These are phyloP conservation scores for Meta bourneti DNA, from an alignment of 2,888 invertebrate species.

Conservation along the genomic window DNA sequence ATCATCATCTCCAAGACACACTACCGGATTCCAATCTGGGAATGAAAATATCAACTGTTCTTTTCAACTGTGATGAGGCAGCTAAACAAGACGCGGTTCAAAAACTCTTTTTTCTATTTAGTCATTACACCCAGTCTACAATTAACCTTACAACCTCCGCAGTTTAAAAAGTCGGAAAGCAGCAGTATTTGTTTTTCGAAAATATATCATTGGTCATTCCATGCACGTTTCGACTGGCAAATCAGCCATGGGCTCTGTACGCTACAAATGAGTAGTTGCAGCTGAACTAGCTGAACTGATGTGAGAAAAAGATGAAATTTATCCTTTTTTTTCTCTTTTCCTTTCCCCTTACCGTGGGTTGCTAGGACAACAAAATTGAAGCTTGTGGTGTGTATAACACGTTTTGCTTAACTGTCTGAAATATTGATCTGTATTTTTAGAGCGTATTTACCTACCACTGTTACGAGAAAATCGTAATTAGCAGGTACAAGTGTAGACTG, in stretches of 20 bases:
- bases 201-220: conserved; percentile 43
- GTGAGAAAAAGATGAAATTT: conserved; percentile 62
- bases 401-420: conserved; percentile 21
- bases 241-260: conserved; percentile 42
- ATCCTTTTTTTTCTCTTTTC: conserved; percentile 6
- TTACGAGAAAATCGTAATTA: conserved; percentile 9
- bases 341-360: conserved; percentile 28
- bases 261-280: conserved; percentile 49
- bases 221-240: conserved; percentile 53
- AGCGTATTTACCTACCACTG: conserved; percentile 22
- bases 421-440: conserved; percentile 26
- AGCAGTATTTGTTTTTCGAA: conserved; percentile 44
- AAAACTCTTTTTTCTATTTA: conserved; percentile 14
- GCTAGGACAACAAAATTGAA: conserved; percentile 51
- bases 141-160: conserved; percentile 63
- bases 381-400: conserved; percentile 22
- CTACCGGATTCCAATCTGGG: not conserved
- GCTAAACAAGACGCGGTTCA: conserved; percentile 11
- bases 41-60: conserved; percentile 31
- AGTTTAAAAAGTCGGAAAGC: conserved; percentile 53
- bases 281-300: conserved; percentile 33
- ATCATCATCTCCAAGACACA: not conserved
- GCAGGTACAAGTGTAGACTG: not conserved
- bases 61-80: conserved; percentile 46
- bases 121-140: conserved; percentile 51